Percentiles rank a stretch among this genome's conserved stretches.
These are phyloP conservation scores for Hydractinia echinata DNA, from an alignment of 30 jellyfish, hydroid and myxozoan species.

Conservation along the genomic window DNA sequence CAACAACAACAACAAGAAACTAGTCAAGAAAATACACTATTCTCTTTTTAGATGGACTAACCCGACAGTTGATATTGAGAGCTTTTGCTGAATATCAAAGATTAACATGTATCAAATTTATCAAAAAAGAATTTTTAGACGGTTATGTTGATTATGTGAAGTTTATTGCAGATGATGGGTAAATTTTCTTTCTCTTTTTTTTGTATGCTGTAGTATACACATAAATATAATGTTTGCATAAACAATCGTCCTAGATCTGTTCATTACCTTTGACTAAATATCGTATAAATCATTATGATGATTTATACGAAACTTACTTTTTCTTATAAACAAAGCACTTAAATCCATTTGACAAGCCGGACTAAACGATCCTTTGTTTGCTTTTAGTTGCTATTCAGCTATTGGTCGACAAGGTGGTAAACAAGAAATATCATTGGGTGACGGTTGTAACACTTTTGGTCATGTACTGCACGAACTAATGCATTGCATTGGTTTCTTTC, in stretches of 20 bases:
- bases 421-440: conserved; percentile 76
- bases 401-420: conserved; percentile 98
- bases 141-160: conserved; percentile 26
- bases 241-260: not conserved
- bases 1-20: too few species aligned
- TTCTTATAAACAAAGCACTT: too few species aligned
- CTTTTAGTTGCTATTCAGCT: conserved; percentile 77
- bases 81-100: conserved; percentile 18
- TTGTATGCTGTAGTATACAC: not conserved
- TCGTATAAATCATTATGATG: not conserved
- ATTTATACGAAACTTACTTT: too few species aligned
- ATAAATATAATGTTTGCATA: not conserved
- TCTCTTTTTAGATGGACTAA: not conserved
- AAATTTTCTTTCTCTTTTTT: conserved; percentile 10
- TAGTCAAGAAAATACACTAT: too few species aligned
- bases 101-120: conserved; percentile 28
- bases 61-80: conserved; percentile 5
- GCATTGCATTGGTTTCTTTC: conserved; percentile 94
- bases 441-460: conserved; percentile 49
- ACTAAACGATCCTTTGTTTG: not conserved
- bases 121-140: not conserved
- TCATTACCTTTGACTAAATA: not conserved
- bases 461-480: conserved; percentile 80
- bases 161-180: conserved; percentile 42
- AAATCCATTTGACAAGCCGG: too few species aligned